A percentile compares a stretch with the other conserved stretches of the same genome.
Evolutionary conservation across 1,140 invertebrate species (phyloP).

Genomic region (Bathynomus jamesi): DNA sequence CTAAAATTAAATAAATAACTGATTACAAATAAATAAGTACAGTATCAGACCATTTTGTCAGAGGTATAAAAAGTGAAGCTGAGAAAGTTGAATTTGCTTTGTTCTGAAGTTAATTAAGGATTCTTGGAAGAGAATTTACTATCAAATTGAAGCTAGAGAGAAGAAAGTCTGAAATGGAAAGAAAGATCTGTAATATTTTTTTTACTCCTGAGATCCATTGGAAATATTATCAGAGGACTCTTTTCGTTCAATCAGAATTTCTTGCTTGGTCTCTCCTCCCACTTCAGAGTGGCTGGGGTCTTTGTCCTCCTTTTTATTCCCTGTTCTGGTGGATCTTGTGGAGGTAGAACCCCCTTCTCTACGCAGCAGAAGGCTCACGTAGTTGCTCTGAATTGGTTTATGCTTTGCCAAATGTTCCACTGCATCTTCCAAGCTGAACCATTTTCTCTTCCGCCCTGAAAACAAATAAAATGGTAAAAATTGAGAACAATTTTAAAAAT

Average conservation of each 20-base stretch:
- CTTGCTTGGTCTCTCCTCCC: not conserved
- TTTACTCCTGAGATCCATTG: not conserved
- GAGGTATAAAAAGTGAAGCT: too few species aligned
- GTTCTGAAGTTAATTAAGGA: too few species aligned
- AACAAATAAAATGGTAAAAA: too few species aligned
- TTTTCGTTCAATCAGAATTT: not conserved
- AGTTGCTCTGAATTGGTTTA: slow-evolving; percentile 81
- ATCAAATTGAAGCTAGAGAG: too few species aligned
- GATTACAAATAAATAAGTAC: too few species aligned
- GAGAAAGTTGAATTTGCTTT: too few species aligned
- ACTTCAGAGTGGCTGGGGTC: not conserved
- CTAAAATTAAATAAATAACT: too few species aligned
- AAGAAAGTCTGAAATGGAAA: too few species aligned
- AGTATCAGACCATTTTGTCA: too few species aligned
- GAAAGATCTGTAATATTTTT: too few species aligned
- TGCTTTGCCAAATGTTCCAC: slow-evolving; percentile 72
- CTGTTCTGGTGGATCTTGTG: not conserved
- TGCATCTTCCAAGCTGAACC: slow-evolving; percentile 84
- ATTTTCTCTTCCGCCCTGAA: slow-evolving; percentile 74
- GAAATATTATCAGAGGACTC: not conserved
- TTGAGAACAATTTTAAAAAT: too few species aligned
- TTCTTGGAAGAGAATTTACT: too few species aligned
- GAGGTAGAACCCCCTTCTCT: not conserved
- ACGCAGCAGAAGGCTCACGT: slow-evolving; percentile 50
- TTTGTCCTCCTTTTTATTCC: not conserved